A percentile compares a stretch with the other conserved stretches of the same genome.
Evolutionary conservation across 2,797 vertebrate genomes (phyloP).

Genomic region (Tragopan temminckii): DNA sequence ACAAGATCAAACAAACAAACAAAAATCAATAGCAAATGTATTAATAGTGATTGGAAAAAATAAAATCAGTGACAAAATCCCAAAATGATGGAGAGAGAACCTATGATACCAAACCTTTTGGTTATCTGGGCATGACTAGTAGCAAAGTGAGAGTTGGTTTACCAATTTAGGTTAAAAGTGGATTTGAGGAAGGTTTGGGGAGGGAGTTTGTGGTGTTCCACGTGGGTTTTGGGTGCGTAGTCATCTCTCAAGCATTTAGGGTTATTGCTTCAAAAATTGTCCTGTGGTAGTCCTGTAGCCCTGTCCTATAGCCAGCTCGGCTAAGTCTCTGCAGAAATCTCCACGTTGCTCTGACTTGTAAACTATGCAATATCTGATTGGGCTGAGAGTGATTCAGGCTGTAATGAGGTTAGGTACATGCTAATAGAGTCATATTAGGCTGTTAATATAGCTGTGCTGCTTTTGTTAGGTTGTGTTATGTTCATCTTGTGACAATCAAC

Average conservation of each 20-base stretch:
- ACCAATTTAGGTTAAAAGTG: background rate
- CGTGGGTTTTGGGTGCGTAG: background rate
- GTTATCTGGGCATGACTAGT: background rate
- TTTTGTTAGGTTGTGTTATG: slow-evolving; percentile 14
- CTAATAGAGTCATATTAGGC: slow-evolving; percentile 43
- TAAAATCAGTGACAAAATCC: background rate
- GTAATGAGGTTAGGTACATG: slow-evolving; percentile 18
- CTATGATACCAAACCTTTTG: background rate
- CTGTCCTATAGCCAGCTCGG: background rate
- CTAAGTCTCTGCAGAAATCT: background rate
- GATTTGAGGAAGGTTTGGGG: background rate
- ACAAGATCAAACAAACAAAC: background rate
- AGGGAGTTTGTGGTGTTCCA: background rate
- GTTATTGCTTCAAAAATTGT: background rate
- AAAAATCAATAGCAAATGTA: background rate
- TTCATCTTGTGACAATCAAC: background rate
- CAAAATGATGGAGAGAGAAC: background rate
- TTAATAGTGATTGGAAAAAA: background rate
- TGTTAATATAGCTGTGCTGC: slow-evolving; percentile 24
- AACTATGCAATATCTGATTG: slow-evolving; percentile 10
- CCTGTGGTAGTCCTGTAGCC: background rate
- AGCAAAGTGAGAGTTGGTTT: background rate
- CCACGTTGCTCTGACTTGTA: background rate
- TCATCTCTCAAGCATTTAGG: background rate
- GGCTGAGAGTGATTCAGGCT: slow-evolving; percentile 40